Conservation (phyloP, 2,888 invertebrate genomes). For the Pycnomerus fuliginosus region DNA sequence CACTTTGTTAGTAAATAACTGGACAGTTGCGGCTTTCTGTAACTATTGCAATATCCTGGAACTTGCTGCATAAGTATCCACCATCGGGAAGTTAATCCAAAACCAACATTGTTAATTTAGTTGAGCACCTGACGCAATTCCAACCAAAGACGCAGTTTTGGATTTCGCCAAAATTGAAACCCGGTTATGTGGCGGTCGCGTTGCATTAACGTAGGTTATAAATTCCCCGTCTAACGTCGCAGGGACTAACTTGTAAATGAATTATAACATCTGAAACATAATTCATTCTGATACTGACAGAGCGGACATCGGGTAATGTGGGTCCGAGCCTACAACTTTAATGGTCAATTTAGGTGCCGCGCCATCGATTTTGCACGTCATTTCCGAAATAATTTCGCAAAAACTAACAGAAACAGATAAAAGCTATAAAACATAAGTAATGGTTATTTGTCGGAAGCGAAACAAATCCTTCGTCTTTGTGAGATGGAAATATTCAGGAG, state of each 20-base stretch:
- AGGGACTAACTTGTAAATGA: constrained; percentile 36
- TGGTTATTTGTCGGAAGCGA: constrained; percentile 12
- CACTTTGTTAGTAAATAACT: constrained; percentile 34
- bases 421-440: constrained; percentile 17
- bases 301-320: constrained; percentile 32
- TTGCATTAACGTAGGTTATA: constrained; percentile 31
- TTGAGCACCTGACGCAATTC: no score
- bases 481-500: constrained; percentile 13
- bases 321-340: constrained; percentile 28
- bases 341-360: no score
- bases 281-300: constrained; percentile 37
- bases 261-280: constrained; percentile 36
- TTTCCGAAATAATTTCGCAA: no score
- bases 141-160: no score
- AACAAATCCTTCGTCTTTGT: constrained; percentile 9
- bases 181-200: no score
- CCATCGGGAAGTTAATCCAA: constrained; percentile 28
- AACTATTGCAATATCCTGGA: constrained; percentile 31
- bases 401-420: no score
- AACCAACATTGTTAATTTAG: constrained; percentile 28
- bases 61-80: constrained; percentile 23
- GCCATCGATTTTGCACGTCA: no score
- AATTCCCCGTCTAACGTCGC: constrained; percentile 26
- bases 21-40: constrained; percentile 31
- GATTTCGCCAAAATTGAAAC: no score